Evolutionary conservation across 2,888 invertebrate genomes (phyloP), one percentile per base, ranked within the genome.

Genomic region (Merodon equestris): DNA sequence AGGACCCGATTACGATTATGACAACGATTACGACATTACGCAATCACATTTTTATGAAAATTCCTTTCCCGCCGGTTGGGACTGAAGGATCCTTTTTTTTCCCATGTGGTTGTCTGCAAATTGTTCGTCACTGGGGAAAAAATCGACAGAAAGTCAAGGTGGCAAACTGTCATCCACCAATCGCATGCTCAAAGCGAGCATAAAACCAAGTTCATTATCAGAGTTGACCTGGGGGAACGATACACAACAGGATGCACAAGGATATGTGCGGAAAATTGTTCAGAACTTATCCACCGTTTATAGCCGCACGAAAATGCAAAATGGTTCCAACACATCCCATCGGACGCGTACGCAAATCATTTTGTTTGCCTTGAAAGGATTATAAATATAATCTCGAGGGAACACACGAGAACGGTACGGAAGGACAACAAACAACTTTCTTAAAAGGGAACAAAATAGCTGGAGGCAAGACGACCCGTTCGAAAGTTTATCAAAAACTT

Each of bases 21-120:
- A 51, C 48, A 18, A 13, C 4, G 44, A n/a, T 68, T 68, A 68
- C 58, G 50, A 51, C 48, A 18, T 50, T 44, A 51, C 51, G 58
- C 58, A 58, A 68, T 67, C 57, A 38, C 14, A 38, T 68, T 68
- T 58, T 51, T 58, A 58, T 45, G 36, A 48, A 68, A 68, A 68
- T 51, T 58, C 68, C 44, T 45, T 50, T 27, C 34, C 27, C 19
- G 15, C 17, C 10, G 45, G n/a, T 27, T 9, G 54, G 4, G 3
- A 13, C 17, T 17, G 38, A 38, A 40, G 50, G 40, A 60, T 14
- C 1, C 48, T 19, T 14, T 17, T 13, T 14, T 36, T n/a, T n/a
- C n/a, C 18, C 10, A 12, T 27, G 7, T 27, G 27, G 27, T 27
- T 4, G 2, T 7, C 27, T 4, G 27, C 27, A 27, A 27, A 2